A percentile compares a stretch with the other conserved stretches of the same genome.
phyloP scores from a whole-genome alignment of 2,888 invertebrate genomes.

The Synanthedon vespiformis region DNA sequence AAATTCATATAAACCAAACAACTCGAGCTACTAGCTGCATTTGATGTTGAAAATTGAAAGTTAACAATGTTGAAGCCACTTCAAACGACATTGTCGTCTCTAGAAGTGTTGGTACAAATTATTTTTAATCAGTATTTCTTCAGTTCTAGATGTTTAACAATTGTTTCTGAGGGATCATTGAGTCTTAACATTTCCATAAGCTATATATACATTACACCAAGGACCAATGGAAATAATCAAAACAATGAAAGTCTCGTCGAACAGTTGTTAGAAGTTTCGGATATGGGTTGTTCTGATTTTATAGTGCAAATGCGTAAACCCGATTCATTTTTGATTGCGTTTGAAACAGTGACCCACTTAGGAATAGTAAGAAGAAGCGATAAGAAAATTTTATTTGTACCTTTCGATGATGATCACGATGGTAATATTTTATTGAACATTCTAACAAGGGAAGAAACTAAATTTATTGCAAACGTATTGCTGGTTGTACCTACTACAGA shows the following conservation, averaged over 20 bases:
- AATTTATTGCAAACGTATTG: constrained; percentile 42
- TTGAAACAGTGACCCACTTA: constrained; percentile 42
- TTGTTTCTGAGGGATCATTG: constrained; percentile 34
- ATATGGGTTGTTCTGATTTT: constrained; percentile 62
- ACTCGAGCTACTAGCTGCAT: too few relatives aligned
- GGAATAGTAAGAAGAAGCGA: constrained; percentile 52
- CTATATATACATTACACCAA: constrained; percentile 24
- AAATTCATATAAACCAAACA: too few relatives aligned
- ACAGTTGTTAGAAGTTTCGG: constrained; percentile 36
- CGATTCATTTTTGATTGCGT: constrained; percentile 35
- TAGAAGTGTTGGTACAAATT: constrained; percentile 39
- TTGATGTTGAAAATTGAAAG: not conserved
- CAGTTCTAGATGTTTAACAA: constrained; percentile 38
- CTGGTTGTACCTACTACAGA: constrained; percentile 23
- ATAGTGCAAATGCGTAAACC: constrained; percentile 44
- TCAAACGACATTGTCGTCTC: constrained; percentile 9
- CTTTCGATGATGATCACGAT: constrained; percentile 10
- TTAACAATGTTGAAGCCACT: not conserved
- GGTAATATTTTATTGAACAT: constrained; percentile 19
- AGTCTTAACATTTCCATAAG: constrained; percentile 17
- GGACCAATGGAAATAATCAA: constrained; percentile 6
- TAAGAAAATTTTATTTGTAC: constrained; percentile 49
- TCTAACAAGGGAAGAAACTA: constrained; percentile 33
- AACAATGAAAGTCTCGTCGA: constrained; percentile 19
- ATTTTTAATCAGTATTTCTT: constrained; percentile 36